Base-by-base conservation (phyloP, 2,797 vertebrate genomes). In the Alcedo quadribrachys region DNA sequence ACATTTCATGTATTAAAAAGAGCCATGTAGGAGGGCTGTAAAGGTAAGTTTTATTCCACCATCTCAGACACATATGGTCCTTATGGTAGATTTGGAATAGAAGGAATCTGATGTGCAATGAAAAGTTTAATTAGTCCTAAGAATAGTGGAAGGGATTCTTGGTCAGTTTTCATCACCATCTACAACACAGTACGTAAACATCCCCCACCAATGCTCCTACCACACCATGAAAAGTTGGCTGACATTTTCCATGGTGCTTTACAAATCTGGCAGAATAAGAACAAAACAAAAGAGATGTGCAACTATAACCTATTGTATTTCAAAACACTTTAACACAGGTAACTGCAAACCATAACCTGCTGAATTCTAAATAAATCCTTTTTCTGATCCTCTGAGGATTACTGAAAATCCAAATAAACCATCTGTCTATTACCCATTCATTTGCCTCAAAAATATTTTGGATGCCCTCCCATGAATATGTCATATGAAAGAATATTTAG, bases 351-450 rank as follows among this genome's bases (percentile, higher is more conserved):
- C 76, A 27, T 89, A 95, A 95, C 58, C 85, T 90, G 66, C 33
- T 35, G 60, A 91, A 80, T 94, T 55, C 85, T 85, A 93, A 93
- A 94, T 79, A 88, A 95, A 92, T 91, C 71, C 65, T 12, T 48
- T 84, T 95, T 85, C 81, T 94, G 88, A 95, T 95, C 67, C 84
- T 89, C 82, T 87, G 58, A 87, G 84, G 92, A 96, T 95, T 95
- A 95, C 62, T 95, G 90, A 93, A 97, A 97, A 95, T 93, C 92
- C 92, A 97, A 89, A 97, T 90, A 95, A 96, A 90, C 96, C 96
- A 96, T 96, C 94, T 96, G 93, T 89, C 80, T 95, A 93, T 95
- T 93, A 92, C 57, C 89, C 92, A 93, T 94, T 80, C 80, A 96
- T 97, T 96, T 96, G 77, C 84, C 73, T 94, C 92, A 89, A 89